Evolutionary conservation across 2,888 invertebrate genomes (phyloP).

Genomic region (Melieria picta): DNA sequence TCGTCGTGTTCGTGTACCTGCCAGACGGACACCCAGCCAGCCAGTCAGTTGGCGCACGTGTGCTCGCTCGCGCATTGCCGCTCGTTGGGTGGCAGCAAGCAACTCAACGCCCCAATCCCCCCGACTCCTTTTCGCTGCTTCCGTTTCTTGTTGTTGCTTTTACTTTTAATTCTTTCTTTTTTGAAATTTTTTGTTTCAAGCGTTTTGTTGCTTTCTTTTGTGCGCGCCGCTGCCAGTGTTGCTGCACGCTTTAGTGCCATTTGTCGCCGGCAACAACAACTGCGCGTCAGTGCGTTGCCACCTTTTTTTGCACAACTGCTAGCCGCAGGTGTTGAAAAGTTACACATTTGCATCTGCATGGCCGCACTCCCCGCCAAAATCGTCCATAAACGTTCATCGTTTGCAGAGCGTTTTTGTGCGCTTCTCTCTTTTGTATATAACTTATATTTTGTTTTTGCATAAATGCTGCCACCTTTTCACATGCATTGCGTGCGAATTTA

Average conservation of each 20-base stretch:
- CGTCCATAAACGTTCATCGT: too few relatives aligned
- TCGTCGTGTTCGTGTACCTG: too few relatives aligned
- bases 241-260: background rate
- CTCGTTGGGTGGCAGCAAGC: too few relatives aligned
- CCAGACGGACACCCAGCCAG: too few relatives aligned
- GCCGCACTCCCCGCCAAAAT: too few relatives aligned
- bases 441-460: background rate
- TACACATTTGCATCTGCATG: too few relatives aligned
- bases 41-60: too few relatives aligned
- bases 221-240: constrained; percentile 11
- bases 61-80: too few relatives aligned
- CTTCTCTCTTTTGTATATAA: too few relatives aligned
- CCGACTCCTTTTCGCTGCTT: background rate
- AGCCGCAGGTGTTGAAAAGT: too few relatives aligned
- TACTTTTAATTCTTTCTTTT: background rate
- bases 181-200: background rate
- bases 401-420: too few relatives aligned
- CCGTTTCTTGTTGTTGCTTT: background rate
- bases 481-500: background rate
- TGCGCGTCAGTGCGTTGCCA: background rate
- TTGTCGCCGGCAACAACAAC: background rate
- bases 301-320: background rate
- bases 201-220: constrained; percentile 26
- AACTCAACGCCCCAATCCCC: too few relatives aligned
- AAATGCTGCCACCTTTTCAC: background rate